phyloP scores from a whole-genome alignment of 2,888 invertebrate species.

The Diplolepis rosae region DNA sequence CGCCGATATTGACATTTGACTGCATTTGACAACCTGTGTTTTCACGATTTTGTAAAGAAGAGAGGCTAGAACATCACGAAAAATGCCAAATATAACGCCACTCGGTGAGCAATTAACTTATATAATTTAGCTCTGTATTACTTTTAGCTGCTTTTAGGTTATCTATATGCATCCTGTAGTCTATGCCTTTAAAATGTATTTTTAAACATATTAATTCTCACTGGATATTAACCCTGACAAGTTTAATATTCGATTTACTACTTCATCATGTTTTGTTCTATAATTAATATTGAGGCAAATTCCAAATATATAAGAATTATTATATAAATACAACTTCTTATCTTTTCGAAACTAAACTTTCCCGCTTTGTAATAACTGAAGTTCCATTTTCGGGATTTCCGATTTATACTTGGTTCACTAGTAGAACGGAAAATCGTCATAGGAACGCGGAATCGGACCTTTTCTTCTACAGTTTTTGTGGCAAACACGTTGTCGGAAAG shows the following conservation, averaged over 20 bases:
- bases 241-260: too few relatives aligned
- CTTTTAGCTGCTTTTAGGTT: too few relatives aligned
- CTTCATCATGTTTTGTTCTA: too few relatives aligned
- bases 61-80: too few relatives aligned
- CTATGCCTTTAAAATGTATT: too few relatives aligned
- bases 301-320: too few relatives aligned
- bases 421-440: background rate
- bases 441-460: background rate
- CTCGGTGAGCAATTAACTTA: background rate
- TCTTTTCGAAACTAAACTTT: background rate
- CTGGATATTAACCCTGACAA: too few relatives aligned
- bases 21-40: background rate
- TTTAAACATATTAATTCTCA: too few relatives aligned
- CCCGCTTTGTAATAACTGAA: background rate
- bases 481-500: conserved; percentile 25
- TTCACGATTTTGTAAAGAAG: background rate
- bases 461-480: conserved; percentile 12
- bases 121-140: too few relatives aligned
- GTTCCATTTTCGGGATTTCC: background rate
- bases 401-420: background rate
- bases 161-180: too few relatives aligned
- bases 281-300: too few relatives aligned
- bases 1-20: background rate
- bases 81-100: background rate
- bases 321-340: background rate